Evolutionary conservation across 2,888 invertebrate species (phyloP).

Genomic region (Drosophila maculinotata): DNA sequence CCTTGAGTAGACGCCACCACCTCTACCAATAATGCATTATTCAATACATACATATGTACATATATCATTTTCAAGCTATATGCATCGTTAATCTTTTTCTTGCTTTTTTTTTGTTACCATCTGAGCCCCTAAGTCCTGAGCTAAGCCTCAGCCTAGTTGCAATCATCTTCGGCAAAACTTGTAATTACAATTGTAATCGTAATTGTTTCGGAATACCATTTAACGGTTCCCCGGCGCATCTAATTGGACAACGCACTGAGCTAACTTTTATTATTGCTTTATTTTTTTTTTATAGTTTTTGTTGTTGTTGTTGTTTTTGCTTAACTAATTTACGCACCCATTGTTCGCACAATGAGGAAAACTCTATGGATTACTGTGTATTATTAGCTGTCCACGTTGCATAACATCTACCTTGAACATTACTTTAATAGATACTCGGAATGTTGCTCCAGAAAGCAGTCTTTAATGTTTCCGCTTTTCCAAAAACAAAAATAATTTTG

Average conservation of each 20-base stretch:
- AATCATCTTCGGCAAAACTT: slow-evolving; percentile 46
- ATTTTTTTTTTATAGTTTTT: slow-evolving; percentile 1
- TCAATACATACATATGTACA: slow-evolving; percentile 64
- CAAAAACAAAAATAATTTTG: not conserved
- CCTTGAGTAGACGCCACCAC: slow-evolving; percentile 11
- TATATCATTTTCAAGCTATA: slow-evolving; percentile 45
- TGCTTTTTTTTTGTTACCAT: not conserved
- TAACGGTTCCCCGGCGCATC: slow-evolving; percentile 50
- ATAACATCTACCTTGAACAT: slow-evolving; percentile 17
- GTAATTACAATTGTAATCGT: slow-evolving; percentile 45
- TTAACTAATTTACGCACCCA: slow-evolving; percentile 32
- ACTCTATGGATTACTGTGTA: slow-evolving; percentile 21
- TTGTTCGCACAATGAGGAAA: slow-evolving; percentile 48
- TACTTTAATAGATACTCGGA: slow-evolving; percentile 5
- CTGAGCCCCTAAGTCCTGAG: slow-evolving; percentile 21
- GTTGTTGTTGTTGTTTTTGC: not conserved
- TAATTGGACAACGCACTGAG: slow-evolving; percentile 42
- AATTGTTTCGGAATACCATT: slow-evolving; percentile 53
- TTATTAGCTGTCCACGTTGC: slow-evolving; percentile 29
- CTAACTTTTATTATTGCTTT: slow-evolving; percentile 1
- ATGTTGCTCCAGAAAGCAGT: not conserved
- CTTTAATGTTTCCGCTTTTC: slow-evolving; percentile 18
- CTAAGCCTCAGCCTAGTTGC: slow-evolving; percentile 49
- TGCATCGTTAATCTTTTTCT: slow-evolving; percentile 61
- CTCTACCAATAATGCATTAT: slow-evolving; percentile 62